phyloP scores from a whole-genome alignment of 2,888 invertebrate genomes.

The Odontomyia ornata region DNA sequence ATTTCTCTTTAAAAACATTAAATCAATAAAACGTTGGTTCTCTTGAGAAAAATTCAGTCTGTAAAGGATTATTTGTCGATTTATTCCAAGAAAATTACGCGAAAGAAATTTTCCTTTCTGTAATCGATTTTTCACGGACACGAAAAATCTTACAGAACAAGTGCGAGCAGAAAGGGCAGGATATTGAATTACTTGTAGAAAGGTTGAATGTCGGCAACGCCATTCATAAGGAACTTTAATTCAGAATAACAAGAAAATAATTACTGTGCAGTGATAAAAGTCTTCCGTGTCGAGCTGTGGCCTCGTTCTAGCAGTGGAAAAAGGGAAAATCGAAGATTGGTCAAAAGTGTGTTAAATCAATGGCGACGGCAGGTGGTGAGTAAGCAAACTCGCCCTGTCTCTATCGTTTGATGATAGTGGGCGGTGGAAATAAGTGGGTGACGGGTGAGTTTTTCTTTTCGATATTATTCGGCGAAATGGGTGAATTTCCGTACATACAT shows the following conservation, averaged over 20 bases:
- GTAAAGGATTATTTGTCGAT: constrained; percentile 1
- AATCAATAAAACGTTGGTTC: background rate
- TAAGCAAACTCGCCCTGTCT: constrained; percentile 35
- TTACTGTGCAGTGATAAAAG: constrained; percentile 4
- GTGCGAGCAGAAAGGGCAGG: constrained; percentile 22
- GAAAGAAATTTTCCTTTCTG: constrained; percentile 15
- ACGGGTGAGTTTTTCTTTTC: constrained; percentile 29
- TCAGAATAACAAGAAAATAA: background rate
- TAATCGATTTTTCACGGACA: constrained; percentile 42
- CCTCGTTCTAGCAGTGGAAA: background rate
- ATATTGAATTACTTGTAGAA: constrained; percentile 39
- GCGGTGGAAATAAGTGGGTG: constrained; percentile 24
- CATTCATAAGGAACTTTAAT: background rate
- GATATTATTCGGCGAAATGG: constrained; percentile 5
- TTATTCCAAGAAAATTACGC: background rate
- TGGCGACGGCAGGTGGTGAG: constrained; percentile 49
- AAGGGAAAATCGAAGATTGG: constrained; percentile 42
- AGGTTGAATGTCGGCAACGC: background rate
- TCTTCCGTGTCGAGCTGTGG: background rate
- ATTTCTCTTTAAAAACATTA: background rate
- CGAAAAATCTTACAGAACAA: background rate
- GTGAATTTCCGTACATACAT: constrained; percentile 8
- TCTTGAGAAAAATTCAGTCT: background rate
- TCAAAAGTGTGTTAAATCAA: constrained; percentile 46
- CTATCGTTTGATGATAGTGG: constrained; percentile 11